Evolutionary conservation across 2,113 vertebrate genomes (phyloP), one percentile per base, ranked within the genome.

Genomic region (Corydoras sp.): DNA sequence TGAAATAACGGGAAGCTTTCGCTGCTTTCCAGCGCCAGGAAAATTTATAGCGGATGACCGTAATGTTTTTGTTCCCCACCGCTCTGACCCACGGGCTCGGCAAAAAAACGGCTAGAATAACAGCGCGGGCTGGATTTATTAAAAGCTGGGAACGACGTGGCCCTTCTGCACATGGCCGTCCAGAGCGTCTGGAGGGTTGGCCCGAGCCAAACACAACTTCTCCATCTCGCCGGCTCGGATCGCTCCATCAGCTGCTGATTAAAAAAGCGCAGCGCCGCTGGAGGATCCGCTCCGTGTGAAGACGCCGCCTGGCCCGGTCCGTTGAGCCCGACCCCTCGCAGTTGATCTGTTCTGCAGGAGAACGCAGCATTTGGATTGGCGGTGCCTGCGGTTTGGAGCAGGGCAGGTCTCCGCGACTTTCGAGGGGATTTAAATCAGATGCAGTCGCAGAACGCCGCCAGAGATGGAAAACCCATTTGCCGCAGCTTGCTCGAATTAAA

Each of bases 171-270:
- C 80, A 73, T 81, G 82, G 77, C 61, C 69, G 81, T 80, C 66
- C 61, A 82, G 79, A 75, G 51, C 79, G 81, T 85, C 79, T 81
- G 48, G 31, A 50, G 69, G 29, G 59, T 71, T 78, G 50, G 66
- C 80, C 83, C 85, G 88, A 88, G 66, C 75, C 75, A 86, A 88
- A 88, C 73, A 87, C 74, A 60, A 83, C 83, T 83, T 81, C 79
- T 77, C 75, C 71, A 72, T 83, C 83, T 85, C 70, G 65, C 56
- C 14, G 62, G 75, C 73, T 79, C 79, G 66, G 82, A 83, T 78
- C 77, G 85, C 85, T 86, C 87, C 77, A 86, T 88, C 84, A 86
- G 80, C 75, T 72, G 14, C 78, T 81, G 75, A 83, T 85, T 82
- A 79, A 84, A 84, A 81, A 78, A 74, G 43, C 35, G 70, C 5